A percentile compares a stretch with the other conserved stretches of the same genome.
These are phyloP conservation scores for Polietes domitor DNA, from an alignment of 2,888 invertebrate species.

Conservation along the genomic window DNA sequence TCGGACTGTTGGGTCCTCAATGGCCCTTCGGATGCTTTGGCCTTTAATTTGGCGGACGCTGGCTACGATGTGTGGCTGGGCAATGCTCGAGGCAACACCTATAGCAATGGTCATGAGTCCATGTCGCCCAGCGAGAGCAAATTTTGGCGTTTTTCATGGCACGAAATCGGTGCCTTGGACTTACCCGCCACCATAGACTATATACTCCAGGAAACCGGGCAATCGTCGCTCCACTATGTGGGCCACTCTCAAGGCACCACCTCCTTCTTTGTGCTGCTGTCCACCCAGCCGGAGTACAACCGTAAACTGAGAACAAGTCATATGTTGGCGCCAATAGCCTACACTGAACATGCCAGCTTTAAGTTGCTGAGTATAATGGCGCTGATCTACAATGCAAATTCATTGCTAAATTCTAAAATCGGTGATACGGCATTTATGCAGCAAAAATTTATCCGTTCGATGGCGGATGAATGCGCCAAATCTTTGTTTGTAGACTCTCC, in stretches of 20 bases:
- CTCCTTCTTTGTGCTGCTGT: conserved; percentile 82
- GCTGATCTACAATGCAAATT: no score
- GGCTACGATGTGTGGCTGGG: conserved; percentile 81
- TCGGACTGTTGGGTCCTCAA: conserved; percentile 89
- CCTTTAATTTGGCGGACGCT: conserved; percentile 49
- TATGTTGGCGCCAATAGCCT: conserved; percentile 83
- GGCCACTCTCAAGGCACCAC: conserved; percentile 90
- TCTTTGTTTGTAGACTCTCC: not conserved
- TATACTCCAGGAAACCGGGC: conserved; percentile 83
- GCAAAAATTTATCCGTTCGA: not conserved
- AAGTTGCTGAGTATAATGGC: no score
- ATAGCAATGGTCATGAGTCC: conserved; percentile 79
- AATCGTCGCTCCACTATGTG: conserved; percentile 86
- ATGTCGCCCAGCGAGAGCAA: conserved; percentile 78
- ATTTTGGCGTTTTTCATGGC: conserved; percentile 87
- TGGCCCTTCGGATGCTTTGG: conserved; percentile 73
- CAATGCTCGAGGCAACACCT: conserved; percentile 80
- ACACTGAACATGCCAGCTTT: no score
- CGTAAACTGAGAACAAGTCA: conserved; percentile 82
- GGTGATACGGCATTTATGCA: no score
- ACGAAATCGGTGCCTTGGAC: conserved; percentile 89
- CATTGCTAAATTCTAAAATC: no score
- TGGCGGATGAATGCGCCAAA: not conserved
- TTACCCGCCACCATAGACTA: conserved; percentile 92
- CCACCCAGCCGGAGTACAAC: conserved; percentile 82